Conservation (phyloP, 2,797 vertebrate genomes). For the Microctenopoma stevenorrisi region DNA sequence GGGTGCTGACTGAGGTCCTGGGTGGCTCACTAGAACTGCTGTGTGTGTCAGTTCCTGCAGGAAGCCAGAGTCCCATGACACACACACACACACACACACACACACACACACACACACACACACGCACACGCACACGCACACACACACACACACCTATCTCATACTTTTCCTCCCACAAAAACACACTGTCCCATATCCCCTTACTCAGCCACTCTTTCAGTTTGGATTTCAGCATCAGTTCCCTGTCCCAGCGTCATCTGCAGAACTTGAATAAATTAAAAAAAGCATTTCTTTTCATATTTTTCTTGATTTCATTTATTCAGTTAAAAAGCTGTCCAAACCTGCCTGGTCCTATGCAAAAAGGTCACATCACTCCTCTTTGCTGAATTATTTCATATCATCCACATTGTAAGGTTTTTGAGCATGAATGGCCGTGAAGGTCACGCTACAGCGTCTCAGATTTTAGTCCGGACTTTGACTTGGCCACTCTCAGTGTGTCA, state of each 20-base stretch:
- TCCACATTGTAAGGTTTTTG: too few species aligned
- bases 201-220: conserved; percentile 76
- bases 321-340: too few species aligned
- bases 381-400: too few species aligned
- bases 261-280: neutral
- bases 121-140: conserved; percentile 51
- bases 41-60: conserved; percentile 85
- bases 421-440: too few species aligned
- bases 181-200: conserved; percentile 70
- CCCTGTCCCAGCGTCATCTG: conserved; percentile 50
- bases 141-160: conserved; percentile 58
- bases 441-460: too few species aligned
- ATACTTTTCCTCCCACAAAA: conserved; percentile 59
- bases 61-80: conserved; percentile 79
- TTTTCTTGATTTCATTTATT: too few species aligned
- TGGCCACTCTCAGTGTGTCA: too few species aligned
- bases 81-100: conserved; percentile 42
- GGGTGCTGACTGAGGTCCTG: conserved; percentile 87
- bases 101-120: conserved; percentile 54
- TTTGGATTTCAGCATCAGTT: conserved; percentile 56
- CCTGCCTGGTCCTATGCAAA: too few species aligned
- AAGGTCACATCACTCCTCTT: too few species aligned
- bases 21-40: conserved; percentile 84
- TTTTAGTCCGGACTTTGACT: too few species aligned
- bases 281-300: too few species aligned